phyloP scores from a whole-genome alignment of 2,888 invertebrate genomes.

The Rhagophthalmus giganteus region DNA sequence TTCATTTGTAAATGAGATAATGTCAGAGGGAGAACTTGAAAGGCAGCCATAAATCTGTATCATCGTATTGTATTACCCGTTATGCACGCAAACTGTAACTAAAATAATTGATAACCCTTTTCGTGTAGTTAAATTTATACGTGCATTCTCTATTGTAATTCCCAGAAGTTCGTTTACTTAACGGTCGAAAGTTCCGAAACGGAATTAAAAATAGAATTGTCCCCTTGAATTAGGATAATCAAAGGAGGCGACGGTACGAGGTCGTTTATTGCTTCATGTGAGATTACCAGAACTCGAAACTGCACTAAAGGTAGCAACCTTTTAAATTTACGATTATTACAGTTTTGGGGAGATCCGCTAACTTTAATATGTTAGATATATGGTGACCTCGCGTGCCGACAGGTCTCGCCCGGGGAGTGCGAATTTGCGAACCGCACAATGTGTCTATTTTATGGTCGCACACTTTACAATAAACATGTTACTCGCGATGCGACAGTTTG shows the following conservation, averaged over 20 bases:
- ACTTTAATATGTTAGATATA: constrained; percentile 26
- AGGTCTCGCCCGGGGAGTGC: constrained; percentile 14
- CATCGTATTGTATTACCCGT: constrained; percentile 24
- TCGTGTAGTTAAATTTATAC: constrained; percentile 9
- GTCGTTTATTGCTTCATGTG: constrained; percentile 34
- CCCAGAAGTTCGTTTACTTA: too few species aligned
- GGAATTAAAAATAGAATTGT: constrained; percentile 8
- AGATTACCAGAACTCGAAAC: constrained; percentile 43
- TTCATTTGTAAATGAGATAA: constrained; percentile 31
- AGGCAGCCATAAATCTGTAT: constrained; percentile 27
- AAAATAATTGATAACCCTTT: constrained; percentile 19
- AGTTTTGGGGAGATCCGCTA: constrained; percentile 38
- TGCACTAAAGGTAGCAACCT: constrained; percentile 42
- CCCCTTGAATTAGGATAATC: constrained; percentile 21
- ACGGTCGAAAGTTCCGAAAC: constrained; percentile 1
- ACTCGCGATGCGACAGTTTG: neutral
- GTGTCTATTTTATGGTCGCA: constrained; percentile 15
- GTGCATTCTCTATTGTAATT: neutral
- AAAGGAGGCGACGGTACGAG: constrained; percentile 12
- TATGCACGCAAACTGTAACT: constrained; percentile 8
- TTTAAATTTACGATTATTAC: constrained; percentile 45
- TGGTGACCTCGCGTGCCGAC: constrained; percentile 19
- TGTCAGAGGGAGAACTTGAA: constrained; percentile 23
- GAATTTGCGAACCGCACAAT: constrained; percentile 20
- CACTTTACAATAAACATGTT: constrained; percentile 19